Evolutionary conservation across 2,797 vertebrate species (phyloP), one percentile per base, ranked within the genome.

Genomic region (Parauchenoglanis punctatus): DNA sequence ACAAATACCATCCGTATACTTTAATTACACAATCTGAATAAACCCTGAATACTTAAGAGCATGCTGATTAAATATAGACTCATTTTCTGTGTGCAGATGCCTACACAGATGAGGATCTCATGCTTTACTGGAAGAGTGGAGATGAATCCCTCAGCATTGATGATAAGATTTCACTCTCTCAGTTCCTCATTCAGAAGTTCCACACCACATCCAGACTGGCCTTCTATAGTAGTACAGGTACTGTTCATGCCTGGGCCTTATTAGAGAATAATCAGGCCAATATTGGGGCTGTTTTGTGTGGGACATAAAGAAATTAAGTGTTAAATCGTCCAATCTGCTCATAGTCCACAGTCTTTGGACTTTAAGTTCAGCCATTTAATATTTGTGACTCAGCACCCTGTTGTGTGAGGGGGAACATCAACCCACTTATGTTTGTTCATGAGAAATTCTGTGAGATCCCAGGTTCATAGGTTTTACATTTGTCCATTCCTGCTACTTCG

Each of bases 141-240:
- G 97, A 98, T 0, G 97, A 98, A 77, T 98, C 98, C 28, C 95
- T 99, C 91, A 98, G 97, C 94, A 98, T 97, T 0, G 98, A 98
- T 1, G 97, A 99, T 90, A 97, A 96, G 92, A 97, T 99, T 89
- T 97, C 98, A 63, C 94, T 99, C 85, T 99, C 98, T 90, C 98
- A 99, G 94, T 99, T 99, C 94, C 96, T 99, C 91, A 99, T 99
- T 91, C 98, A 99, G 93, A 97, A 98, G 92, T 98, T 99, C 90
- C 98, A 98, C 87, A 98, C 98, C 11, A 97, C 97, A 35, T 99
- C 98, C 44, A 96, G 97, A 87, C 94, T 99, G 90, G 98, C 98
- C 89, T 99, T 99, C 96, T 99, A 99, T 93, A 99, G 98, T 91
- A 99, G 98, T 93, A 99, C 98, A 0, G 98, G 98, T 99, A 96